Conservation (phyloP, 2,113 vertebrate genomes). For the Aramus guarauna region DNA sequence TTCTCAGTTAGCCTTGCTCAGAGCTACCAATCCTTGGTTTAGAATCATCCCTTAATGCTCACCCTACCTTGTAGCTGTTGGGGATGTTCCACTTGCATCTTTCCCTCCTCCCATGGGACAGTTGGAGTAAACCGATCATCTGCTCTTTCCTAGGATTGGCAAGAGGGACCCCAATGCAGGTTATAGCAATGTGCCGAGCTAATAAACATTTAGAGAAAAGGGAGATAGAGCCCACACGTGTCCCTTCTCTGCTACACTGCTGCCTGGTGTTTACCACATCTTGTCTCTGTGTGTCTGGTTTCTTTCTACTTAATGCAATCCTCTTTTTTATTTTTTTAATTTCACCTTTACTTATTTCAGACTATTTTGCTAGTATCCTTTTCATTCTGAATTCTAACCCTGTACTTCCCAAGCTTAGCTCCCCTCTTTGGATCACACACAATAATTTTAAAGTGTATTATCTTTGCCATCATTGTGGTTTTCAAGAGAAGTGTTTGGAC, state of each 20-base stretch:
- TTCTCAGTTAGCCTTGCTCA: not conserved
- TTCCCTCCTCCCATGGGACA: not conserved
- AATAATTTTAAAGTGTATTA: not conserved
- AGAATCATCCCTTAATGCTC: not conserved
- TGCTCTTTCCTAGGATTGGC: not conserved
- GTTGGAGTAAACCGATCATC: not conserved
- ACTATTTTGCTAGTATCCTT: not conserved
- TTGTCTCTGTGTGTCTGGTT: not conserved
- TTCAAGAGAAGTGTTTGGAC: not conserved
- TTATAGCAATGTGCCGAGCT: fast-evolving
- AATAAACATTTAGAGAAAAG: not conserved
- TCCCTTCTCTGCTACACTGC: not conserved
- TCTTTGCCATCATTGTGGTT: not conserved
- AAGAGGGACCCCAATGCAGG: not conserved
- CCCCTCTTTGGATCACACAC: not conserved
- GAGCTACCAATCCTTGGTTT: not conserved
- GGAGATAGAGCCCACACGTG: not conserved
- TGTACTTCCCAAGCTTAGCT: not conserved
- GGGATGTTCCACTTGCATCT: not conserved
- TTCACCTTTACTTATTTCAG: not conserved
- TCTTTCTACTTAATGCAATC: not conserved
- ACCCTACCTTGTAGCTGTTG: not conserved
- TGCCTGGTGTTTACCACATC: fast-evolving
- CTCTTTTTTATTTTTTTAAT: not conserved
- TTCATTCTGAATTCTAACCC: not conserved